Evolutionary conservation across 2,113 vertebrate genomes (phyloP).

Genomic region (Amphiprion percula): DNA sequence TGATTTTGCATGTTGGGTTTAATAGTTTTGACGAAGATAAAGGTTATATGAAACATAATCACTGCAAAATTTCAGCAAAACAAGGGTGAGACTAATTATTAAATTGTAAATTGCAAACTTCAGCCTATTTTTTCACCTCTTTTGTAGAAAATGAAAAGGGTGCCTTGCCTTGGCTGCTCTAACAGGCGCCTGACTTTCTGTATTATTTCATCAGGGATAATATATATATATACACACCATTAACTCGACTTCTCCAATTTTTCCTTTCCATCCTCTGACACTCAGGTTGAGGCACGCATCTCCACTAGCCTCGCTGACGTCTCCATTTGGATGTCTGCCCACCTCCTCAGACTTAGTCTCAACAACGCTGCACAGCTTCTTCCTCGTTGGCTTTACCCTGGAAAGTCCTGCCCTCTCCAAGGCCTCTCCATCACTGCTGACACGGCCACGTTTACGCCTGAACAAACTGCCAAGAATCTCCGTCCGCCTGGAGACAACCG

Average conservation of each 20-base stretch:
- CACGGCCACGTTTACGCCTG: constrained; percentile 58
- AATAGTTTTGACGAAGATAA: background rate
- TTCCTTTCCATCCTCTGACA: constrained; percentile 44
- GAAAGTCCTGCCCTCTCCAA: constrained; percentile 71
- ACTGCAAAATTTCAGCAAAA: background rate
- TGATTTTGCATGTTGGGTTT: constrained; percentile 16
- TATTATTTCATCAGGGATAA: constrained; percentile 30
- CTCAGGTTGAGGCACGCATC: constrained; percentile 61
- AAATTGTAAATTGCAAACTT: background rate
- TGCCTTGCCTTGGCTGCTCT: constrained; percentile 13
- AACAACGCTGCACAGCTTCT: constrained; percentile 56
- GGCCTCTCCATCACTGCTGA: constrained; percentile 66
- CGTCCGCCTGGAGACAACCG: constrained; percentile 54
- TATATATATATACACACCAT: constrained; percentile 38
- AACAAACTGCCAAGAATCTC: constrained; percentile 55
- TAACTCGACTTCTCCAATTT: constrained; percentile 13
- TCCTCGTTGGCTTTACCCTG: constrained; percentile 21
- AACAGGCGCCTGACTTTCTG: background rate
- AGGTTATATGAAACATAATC: background rate
- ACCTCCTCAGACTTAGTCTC: constrained; percentile 60
- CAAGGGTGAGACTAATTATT: background rate
- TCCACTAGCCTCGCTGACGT: constrained; percentile 51
- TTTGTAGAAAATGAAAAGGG: background rate
- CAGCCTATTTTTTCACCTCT: constrained; percentile 1
- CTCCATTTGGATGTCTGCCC: constrained; percentile 61